Evolutionary conservation across 2,797 vertebrate species (phyloP).

Genomic region (Anas acuta): DNA sequence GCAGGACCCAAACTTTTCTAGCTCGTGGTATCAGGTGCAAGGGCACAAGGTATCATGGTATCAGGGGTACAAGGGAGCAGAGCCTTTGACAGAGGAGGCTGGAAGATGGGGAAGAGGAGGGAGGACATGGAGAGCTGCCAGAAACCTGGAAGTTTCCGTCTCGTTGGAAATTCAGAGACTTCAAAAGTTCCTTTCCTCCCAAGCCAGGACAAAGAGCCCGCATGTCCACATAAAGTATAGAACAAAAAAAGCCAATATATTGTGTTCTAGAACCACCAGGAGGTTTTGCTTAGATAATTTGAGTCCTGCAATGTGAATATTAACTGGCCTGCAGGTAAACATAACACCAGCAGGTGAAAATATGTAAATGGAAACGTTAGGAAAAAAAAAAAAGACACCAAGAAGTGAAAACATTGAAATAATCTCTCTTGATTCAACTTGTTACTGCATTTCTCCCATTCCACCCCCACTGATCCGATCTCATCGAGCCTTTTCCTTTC

Average conservation of each 20-base stretch:
- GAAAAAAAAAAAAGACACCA: background rate
- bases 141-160: background rate
- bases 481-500: background rate
- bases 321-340: fast-evolving
- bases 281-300: background rate
- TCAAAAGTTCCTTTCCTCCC: background rate
- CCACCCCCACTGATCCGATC: background rate
- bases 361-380: background rate
- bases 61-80: background rate
- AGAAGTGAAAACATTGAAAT: background rate
- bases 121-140: background rate
- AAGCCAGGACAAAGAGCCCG: background rate
- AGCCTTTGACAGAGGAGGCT: background rate
- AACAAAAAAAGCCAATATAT: background rate
- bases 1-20: background rate
- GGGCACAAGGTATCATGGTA: background rate
- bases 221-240: background rate
- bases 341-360: background rate
- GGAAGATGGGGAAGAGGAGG: background rate
- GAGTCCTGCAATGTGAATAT: background rate
- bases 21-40: too few relatives aligned
- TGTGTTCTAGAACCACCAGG: background rate
- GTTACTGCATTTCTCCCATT: background rate
- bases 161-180: background rate
- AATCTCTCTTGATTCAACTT: background rate